A percentile compares a stretch with the other conserved stretches of the same genome.
phyloP scores from a whole-genome alignment of 2,113 vertebrate genomes.

The Piprites chloris region DNA sequence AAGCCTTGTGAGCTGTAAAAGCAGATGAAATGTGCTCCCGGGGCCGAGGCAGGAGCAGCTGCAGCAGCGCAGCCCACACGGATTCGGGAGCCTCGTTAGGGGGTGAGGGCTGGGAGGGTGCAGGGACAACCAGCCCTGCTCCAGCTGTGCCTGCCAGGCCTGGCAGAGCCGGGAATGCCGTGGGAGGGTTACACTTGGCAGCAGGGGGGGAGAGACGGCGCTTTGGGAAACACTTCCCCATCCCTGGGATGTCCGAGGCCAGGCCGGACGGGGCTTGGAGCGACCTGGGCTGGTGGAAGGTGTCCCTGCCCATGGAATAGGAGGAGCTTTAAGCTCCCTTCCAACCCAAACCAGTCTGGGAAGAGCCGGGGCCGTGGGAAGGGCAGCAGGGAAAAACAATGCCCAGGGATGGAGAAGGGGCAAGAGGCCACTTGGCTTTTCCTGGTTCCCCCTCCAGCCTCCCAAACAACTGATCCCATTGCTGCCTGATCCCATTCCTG shows the following conservation, averaged over 20 bases:
- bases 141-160: too few relatives aligned
- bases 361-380: neutral
- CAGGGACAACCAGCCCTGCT: too few relatives aligned
- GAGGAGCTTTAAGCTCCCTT: neutral
- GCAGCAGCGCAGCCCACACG: too few relatives aligned
- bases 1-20: too few relatives aligned
- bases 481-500: neutral
- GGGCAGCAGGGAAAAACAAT: neutral
- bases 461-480: neutral
- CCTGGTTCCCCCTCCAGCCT: neutral
- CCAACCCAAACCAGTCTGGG: neutral
- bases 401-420: too few relatives aligned
- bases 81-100: too few relatives aligned
- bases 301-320: neutral
- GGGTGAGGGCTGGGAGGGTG: too few relatives aligned
- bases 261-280: neutral
- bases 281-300: neutral
- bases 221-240: neutral
- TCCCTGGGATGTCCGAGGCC: neutral
- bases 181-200: too few relatives aligned
- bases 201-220: too few relatives aligned
- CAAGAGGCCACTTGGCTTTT: neutral
- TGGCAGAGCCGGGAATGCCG: too few relatives aligned
- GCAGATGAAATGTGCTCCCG: too few relatives aligned
- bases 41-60: too few relatives aligned